Evolutionary conservation across 2,888 invertebrate genomes (phyloP), one percentile per base, ranked within the genome.

Genomic region (Amiota mariae): DNA sequence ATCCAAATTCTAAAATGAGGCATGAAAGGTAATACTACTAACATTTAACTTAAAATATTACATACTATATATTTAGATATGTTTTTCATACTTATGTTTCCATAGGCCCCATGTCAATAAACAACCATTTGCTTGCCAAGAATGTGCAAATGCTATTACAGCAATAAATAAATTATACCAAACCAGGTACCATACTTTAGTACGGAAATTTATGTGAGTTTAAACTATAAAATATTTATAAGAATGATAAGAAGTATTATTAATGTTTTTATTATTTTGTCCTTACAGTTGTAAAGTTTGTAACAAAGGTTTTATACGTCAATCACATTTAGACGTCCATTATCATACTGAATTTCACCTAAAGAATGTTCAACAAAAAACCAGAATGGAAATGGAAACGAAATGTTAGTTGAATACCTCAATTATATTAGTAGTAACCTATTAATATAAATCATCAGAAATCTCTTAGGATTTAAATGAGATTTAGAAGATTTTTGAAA

Each of bases 101-200:
- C 64, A 15, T 67, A 86, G 82, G 57, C 85, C 82, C 1, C 82
- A 83, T 70, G 20, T 18, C 9, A 83, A 83, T 68, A 86, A 85
- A 64, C 71, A 86, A 10, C 86, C 86, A 0, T 83, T 82, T 72
- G 86, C 82, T 4, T 83, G 82, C 15, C 73, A 86, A n/a, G 81
- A 86, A 67, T 83, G 82, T 54, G 73, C 72, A 8, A 57, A 54
- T 46, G 24, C 48, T 6, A 86, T 82, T 36, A 4, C 11, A 2
- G 77, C 73, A 59, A 73, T 79, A 8, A n/a, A 18, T 0, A 75
- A 80, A 10, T n/a, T n/a, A n/a, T n/a, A n/a, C n/a, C n/a, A n/a
- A n/a, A n/a, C n/a, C n/a, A n/a, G n/a, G n/a, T 51, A 2, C 18
- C 18, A 12, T 8, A 6, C 83, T n/a, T 24, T 49, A 8, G n/a